Conservation (phyloP, 2,113 vertebrate genomes). For the Campylorhamphus procurvoides region DNA sequence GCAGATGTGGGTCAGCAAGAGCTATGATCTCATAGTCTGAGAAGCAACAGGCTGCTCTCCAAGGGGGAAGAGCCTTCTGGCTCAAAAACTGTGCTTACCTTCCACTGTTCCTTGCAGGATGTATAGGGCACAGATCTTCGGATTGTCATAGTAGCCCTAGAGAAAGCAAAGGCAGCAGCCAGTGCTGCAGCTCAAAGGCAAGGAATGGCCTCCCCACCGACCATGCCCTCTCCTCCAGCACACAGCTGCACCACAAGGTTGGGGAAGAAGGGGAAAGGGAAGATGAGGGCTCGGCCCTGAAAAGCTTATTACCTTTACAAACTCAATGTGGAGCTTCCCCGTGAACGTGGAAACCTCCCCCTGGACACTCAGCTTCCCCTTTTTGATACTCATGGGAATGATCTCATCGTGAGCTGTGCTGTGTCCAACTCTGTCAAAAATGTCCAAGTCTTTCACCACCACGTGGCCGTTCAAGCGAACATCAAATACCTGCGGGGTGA, state of each 20-base stretch:
- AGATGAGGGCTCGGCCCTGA: neutral
- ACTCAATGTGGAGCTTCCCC: slow-evolving; percentile 93
- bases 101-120: slow-evolving; percentile 94
- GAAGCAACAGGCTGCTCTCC: slow-evolving; percentile 42
- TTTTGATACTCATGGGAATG: slow-evolving; percentile 89
- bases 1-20: slow-evolving; percentile 24
- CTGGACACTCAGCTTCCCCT: slow-evolving; percentile 94
- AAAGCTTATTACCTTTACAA: slow-evolving; percentile 89
- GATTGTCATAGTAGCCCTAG: slow-evolving; percentile 99
- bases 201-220: neutral
- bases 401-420: slow-evolving; percentile 97
- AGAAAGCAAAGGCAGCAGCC: slow-evolving; percentile 22
- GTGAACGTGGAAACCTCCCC: slow-evolving; percentile 98
- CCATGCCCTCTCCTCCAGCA: neutral
- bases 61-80: slow-evolving; percentile 12
- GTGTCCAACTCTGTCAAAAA: slow-evolving; percentile 97
- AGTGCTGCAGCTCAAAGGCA: neutral
- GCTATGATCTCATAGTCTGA: slow-evolving; percentile 61
- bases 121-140: slow-evolving; percentile 95
- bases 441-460: slow-evolving; percentile 97
- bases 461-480: slow-evolving; percentile 93
- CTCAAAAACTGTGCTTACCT: slow-evolving; percentile 78
- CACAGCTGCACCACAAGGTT: neutral
- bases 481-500: slow-evolving; percentile 88
- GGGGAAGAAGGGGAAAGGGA: neutral